Percentiles rank a stretch among this genome's conserved stretches.
Evolutionary conservation across 2,888 invertebrate species (phyloP).

Genomic region (Petrolisthes cinctipes): DNA sequence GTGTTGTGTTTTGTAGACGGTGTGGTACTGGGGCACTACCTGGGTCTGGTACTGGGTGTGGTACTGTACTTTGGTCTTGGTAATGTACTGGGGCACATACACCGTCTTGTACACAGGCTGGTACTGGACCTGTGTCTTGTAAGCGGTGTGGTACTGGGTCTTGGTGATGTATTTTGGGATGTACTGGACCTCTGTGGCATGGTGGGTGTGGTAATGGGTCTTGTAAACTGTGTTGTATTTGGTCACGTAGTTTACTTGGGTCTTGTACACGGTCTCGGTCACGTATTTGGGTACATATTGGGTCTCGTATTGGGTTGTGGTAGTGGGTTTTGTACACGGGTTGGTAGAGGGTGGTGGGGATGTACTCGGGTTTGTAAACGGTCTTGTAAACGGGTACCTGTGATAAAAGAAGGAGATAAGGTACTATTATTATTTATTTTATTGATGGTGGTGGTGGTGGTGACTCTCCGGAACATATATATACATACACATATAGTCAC

Average conservation of each 20-base stretch:
- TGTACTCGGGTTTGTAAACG: conserved; percentile 18
- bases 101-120: conserved; percentile 57
- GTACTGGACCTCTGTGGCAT: conserved; percentile 40
- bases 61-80: conserved; percentile 48
- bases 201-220: conserved; percentile 53
- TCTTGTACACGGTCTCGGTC: conserved; percentile 60
- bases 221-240: conserved; percentile 33
- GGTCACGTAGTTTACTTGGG: conserved; percentile 48
- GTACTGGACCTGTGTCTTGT: conserved; percentile 54
- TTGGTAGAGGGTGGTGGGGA: conserved; percentile 42
- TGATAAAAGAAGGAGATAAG: background rate
- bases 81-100: conserved; percentile 52
- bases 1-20: conserved; percentile 43
- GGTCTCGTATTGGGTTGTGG: conserved; percentile 39
- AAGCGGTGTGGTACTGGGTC: conserved; percentile 37
- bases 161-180: conserved; percentile 41
- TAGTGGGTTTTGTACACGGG: conserved; percentile 45
- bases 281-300: conserved; percentile 57
- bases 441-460: background rate
- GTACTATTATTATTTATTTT: background rate
- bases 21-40: conserved; percentile 49
- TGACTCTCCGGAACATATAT: too few relatives aligned
- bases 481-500: background rate
- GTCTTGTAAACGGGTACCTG: conserved; percentile 10
- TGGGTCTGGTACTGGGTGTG: conserved; percentile 60